These are phyloP conservation scores for Maccullochella peelii DNA, from an alignment of 2,113 vertebrate genomes.

Conservation along the genomic window DNA sequence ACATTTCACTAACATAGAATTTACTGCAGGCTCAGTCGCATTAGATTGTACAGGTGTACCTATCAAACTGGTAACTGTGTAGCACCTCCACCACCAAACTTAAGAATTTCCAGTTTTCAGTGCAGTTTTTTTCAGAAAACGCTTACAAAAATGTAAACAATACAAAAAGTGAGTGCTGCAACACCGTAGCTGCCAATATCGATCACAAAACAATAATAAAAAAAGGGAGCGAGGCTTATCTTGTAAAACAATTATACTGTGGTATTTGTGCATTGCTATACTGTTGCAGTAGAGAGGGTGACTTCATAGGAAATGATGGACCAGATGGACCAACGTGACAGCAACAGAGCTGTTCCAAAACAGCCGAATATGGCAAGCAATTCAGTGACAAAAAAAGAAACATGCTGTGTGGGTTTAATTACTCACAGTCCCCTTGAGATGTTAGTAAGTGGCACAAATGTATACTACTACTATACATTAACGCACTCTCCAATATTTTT, in stretches of 20 bases:
- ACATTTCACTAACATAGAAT: background rate
- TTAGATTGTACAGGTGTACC: background rate
- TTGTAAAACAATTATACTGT: background rate
- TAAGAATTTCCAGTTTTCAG: background rate
- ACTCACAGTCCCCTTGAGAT: background rate
- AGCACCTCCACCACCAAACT: background rate
- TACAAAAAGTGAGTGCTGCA: background rate
- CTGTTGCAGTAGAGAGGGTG: background rate
- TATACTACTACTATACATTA: background rate
- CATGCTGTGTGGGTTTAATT: conserved; percentile 11
- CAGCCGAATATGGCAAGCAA: background rate
- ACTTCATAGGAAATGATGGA: conserved; percentile 9
- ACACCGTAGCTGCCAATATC: background rate
- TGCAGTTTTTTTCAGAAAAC: background rate
- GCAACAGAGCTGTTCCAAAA: conserved; percentile 6
- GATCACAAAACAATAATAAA: background rate
- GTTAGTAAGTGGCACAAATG: background rate
- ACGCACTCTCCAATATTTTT: background rate
- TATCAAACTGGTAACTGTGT: background rate
- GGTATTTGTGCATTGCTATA: background rate
- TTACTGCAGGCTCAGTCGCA: background rate
- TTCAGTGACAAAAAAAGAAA: background rate
- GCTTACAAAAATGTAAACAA: background rate
- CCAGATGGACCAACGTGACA: conserved; percentile 1
- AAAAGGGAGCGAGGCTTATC: background rate